Evolutionary conservation across 2,113 vertebrate species (phyloP).

Genomic region (Stegostoma tigrinum): DNA sequence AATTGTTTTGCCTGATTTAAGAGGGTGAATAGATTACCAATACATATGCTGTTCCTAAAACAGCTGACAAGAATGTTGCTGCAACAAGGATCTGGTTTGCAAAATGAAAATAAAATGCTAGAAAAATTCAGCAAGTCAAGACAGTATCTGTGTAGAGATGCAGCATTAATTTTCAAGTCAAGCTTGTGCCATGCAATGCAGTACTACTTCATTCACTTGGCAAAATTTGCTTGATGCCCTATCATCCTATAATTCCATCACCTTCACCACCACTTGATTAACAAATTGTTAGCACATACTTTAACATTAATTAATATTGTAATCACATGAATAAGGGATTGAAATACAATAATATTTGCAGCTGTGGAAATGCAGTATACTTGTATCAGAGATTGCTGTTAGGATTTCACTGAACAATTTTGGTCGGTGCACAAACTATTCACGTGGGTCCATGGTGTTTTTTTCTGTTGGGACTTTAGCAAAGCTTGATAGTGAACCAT

Average conservation of each 20-base stretch:
- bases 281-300: not conserved
- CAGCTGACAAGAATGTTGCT: not conserved
- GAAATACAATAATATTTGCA: not conserved
- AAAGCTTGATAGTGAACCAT: not conserved
- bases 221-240: not conserved
- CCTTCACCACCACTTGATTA: not conserved
- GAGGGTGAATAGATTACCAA: not conserved
- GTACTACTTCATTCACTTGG: not conserved
- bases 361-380: not conserved
- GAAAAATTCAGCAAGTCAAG: too few species aligned
- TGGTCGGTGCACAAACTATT: not conserved
- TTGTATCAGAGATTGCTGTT: not conserved
- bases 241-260: not conserved
- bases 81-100: not conserved
- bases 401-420: not conserved
- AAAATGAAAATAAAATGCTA: too few species aligned
- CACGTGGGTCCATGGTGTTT: not conserved
- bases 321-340: not conserved
- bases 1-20: not conserved
- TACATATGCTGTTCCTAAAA: not conserved
- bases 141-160: too few species aligned
- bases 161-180: too few species aligned
- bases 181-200: not conserved
- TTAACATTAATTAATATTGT: not conserved
- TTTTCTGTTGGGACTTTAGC: not conserved